Percentiles rank a stretch among this genome's conserved stretches.
These are phyloP conservation scores for Alloscopus bannaensis DNA, from an alignment of 2,888 invertebrate genomes.

Conservation along the genomic window DNA sequence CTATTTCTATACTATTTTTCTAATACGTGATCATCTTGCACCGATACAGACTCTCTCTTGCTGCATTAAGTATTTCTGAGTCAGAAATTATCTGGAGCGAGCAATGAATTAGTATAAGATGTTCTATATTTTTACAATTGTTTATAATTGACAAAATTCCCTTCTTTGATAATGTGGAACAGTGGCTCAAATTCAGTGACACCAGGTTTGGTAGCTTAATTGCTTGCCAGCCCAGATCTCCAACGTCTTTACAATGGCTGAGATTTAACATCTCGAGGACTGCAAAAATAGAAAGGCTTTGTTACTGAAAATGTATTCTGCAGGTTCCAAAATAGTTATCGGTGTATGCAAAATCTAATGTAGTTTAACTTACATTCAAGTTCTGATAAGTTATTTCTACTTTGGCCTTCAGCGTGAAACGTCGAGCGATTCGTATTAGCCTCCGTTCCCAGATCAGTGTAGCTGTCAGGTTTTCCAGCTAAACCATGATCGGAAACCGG, in stretches of 20 bases:
- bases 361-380: constrained; percentile 16
- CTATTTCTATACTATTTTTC: too few species aligned
- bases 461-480: not conserved
- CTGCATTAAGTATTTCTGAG: constrained; percentile 26
- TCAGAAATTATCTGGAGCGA: constrained; percentile 32
- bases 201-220: constrained; percentile 11
- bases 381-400: not conserved
- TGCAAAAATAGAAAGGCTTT: not conserved
- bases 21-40: constrained; percentile 46
- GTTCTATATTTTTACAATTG: constrained; percentile 51
- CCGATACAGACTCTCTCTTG: constrained; percentile 37
- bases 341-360: too few species aligned
- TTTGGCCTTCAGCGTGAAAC: not conserved
- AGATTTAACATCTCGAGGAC: constrained; percentile 44
- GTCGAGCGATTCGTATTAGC: too few species aligned
- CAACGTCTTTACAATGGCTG: constrained; percentile 38
- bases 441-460: not conserved
- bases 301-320: too few species aligned
- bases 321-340: too few species aligned
- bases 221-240: constrained; percentile 36
- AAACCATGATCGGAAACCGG: constrained; percentile 30
- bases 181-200: constrained; percentile 46
- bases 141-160: constrained; percentile 44
- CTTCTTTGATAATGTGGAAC: constrained; percentile 34
- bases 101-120: constrained; percentile 36